Conservation (phyloP, 2,113 vertebrate species). For the Acanthisitta chloris region DNA sequence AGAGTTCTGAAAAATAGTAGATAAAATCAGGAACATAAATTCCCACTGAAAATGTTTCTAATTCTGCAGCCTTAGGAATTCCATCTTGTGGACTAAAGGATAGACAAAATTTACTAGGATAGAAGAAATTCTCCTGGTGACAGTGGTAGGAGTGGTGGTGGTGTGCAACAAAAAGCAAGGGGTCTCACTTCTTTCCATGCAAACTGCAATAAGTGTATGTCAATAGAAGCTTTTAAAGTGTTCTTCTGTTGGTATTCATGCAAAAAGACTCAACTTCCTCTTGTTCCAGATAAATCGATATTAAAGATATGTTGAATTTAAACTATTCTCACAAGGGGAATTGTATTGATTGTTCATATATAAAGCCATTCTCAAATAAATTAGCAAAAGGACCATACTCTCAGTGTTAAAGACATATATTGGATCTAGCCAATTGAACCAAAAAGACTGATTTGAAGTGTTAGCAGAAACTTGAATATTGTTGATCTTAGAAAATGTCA, state of each 20-base stretch:
- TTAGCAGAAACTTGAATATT: not conserved
- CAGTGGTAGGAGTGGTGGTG: not conserved
- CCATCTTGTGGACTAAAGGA: not conserved
- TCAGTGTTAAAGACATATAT: not conserved
- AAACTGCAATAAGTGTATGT: not conserved
- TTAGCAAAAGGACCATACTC: not conserved
- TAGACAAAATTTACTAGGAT: not conserved
- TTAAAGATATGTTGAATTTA: not conserved
- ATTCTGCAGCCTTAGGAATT: not conserved
- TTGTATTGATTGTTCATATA: not conserved
- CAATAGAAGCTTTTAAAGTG: not conserved
- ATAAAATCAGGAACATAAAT: not conserved
- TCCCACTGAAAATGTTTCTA: not conserved
- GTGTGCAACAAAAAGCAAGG: not conserved
- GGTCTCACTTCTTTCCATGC: not conserved
- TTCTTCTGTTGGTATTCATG: not conserved
- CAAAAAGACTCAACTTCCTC: not conserved
- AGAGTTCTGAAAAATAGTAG: not conserved
- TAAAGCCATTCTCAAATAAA: not conserved
- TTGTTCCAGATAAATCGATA: not conserved
- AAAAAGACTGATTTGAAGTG: not conserved
- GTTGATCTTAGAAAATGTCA: not conserved
- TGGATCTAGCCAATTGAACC: not conserved
- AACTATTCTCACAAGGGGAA: not conserved
- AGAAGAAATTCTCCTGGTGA: not conserved